Evolutionary conservation across 2,113 vertebrate species (phyloP).

Genomic region (Brachirus orientalis): DNA sequence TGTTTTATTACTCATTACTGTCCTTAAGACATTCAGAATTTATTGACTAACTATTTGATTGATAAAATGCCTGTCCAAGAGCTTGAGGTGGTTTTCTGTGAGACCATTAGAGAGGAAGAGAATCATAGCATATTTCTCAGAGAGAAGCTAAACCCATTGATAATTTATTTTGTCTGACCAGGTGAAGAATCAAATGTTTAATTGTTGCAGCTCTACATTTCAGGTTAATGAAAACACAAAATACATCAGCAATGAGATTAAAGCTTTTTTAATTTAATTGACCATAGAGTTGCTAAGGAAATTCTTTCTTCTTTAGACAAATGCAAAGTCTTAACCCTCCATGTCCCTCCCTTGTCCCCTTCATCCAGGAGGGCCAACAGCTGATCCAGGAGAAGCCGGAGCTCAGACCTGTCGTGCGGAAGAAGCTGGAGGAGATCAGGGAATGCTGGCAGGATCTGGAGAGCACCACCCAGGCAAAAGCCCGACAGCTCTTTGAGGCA

Average conservation of each 20-base stretch:
- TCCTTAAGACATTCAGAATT: not conserved
- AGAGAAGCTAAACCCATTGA: too few species aligned
- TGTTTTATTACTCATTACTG: not conserved
- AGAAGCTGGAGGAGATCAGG: constrained; percentile 89
- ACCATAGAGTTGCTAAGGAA: not conserved
- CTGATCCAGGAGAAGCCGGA: constrained; percentile 92
- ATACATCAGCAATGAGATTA: too few species aligned
- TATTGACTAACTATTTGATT: not conserved
- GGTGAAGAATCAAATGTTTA: too few species aligned
- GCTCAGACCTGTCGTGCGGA: constrained; percentile 84
- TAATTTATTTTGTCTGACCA: too few species aligned
- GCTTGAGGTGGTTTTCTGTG: not conserved
- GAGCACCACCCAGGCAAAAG: constrained; percentile 89
- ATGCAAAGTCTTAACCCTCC: not conserved
- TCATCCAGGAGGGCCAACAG: constrained; percentile 87
- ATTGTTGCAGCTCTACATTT: too few species aligned
- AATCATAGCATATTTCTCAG: too few species aligned
- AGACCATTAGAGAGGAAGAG: not conserved
- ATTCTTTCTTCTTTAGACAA: too few species aligned
- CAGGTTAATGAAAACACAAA: too few species aligned
- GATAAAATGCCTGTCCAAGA: not conserved
- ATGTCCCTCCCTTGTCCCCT: not conserved
- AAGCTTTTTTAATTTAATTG: too few species aligned
- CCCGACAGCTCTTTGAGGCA: constrained; percentile 89
- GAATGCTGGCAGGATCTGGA: constrained; percentile 93